Evolutionary conservation across 1,140 invertebrate species (phyloP), one percentile per base, ranked within the genome.

Genomic region (Polypedilum pembai): DNA sequence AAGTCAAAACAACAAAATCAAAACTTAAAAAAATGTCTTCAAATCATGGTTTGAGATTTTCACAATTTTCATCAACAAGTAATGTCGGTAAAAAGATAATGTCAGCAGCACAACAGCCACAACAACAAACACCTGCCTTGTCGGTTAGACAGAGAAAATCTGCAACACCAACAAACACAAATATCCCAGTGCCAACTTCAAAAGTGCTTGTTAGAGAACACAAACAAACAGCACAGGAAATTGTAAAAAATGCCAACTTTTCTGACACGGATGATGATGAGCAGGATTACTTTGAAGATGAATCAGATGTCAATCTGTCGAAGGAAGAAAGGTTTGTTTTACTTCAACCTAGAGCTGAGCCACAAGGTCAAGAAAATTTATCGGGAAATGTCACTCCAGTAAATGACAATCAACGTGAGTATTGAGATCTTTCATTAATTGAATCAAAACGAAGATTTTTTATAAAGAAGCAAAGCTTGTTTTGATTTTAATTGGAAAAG

Each of bases 281-380:
- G 20, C 65, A 18, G 12, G 65, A 69, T 69, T 69, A 69, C 20
- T 69, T 69, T 20, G 65, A 69, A 8, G 65, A 15, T 74, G 12
- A 93, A 40, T 95, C 93, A 7, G 94, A 91, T 76, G 94, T 95
- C 83, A 95, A 95, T 83, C 83, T 96, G 75, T 94, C 92, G 41
- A 88, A 90, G 79, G 92, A 94, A 83, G 92, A 94, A 80, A 86
- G 91, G 76, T 92, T 92, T 85, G 91, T 93, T 17, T 89, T 94
- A 75, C 91, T 93, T 76, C 94, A 90, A 15, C 88, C 91, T 17
- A 84, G 94, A 41, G 94, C 96, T 80, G 94, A 97, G 80, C 94
- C 94, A 10, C 94, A 96, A 82, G 94, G 94, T 7, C 93, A 96
- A 83, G 94, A 96, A 82, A 92, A 90, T 82, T 83, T 87, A 63